Evolutionary conservation across 2,888 invertebrate genomes (phyloP), one percentile per base, ranked within the genome.

Genomic region (Nomada hirtipes): DNA sequence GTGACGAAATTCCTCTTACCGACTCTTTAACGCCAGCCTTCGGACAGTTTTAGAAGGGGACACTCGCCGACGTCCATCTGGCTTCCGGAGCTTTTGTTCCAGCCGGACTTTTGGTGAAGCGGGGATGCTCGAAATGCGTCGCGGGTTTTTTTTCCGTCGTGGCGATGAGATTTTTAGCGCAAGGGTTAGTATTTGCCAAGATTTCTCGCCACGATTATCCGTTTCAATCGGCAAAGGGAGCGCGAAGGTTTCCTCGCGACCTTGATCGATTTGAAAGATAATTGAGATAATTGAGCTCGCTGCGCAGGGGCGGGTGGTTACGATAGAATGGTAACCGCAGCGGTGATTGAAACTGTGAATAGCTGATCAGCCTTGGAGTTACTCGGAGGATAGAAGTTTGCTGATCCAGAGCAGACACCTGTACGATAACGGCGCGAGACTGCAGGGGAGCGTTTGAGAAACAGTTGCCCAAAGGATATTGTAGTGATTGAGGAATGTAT

Each of bases 1-100:
- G 68, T 89, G 87, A 89, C 80, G 89, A 90, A 90, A 87, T 88
- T 82, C 80, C 75, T 64, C 64, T 82, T 70, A 72, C 79, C 57
- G 79, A 15, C 67, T 57, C 44, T 79, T 80, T 72, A 80, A 79
- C 79, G 79, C 79, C 79, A 72, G 69, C 79, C 79, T 80, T 79
- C 79, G 79, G 57, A 42, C 69, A 11, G 10, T 50, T 70, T 80
- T 80, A 71, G 72, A 79, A 80, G 72, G 79, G 72, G 29, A 63
- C 55, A 1, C 55, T 52, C 23, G 26, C 36, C 50, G 50, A 50
- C 29, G 36, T 47, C 15, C 26, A 13, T 10, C 53, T 44, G 4
- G 13, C 26, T 9, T 1, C 0, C 15, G 4, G 20, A 23, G 20
- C 11, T 26, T 18, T 11, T 13, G 47, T 10, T 63, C 13, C 15